These are phyloP conservation scores for Channa argus DNA, from an alignment of 2,113 vertebrate genomes.

Conservation along the genomic window DNA sequence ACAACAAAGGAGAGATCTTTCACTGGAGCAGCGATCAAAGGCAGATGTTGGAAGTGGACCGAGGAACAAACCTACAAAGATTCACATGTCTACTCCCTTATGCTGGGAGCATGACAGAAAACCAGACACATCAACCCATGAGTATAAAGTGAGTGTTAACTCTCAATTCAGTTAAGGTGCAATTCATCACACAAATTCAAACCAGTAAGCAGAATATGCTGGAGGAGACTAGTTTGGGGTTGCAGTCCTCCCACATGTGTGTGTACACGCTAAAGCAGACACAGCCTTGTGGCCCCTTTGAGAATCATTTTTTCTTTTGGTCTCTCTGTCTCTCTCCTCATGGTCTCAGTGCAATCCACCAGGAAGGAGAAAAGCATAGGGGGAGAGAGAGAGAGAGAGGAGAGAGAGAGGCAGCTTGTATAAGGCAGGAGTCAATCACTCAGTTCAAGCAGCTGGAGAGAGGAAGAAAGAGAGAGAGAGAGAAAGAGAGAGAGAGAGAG, in stretches of 20 bases:
- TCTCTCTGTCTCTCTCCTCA: slow-evolving; percentile 22
- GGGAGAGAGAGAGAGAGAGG: slow-evolving; percentile 17
- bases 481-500: slow-evolving; percentile 19
- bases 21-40: slow-evolving; percentile 17
- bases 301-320: slow-evolving; percentile 49
- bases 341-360: slow-evolving; percentile 46
- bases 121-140: not conserved
- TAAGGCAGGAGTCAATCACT: slow-evolving; percentile 46
- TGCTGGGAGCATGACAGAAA: slow-evolving; percentile 9
- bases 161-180: slow-evolving; percentile 5
- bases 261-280: slow-evolving; percentile 55
- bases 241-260: slow-evolving; percentile 51
- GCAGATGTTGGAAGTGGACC: slow-evolving; percentile 54
- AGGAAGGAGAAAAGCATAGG: slow-evolving; percentile 58
- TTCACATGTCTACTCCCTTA: slow-evolving; percentile 12
- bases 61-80: slow-evolving; percentile 12
- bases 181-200: slow-evolving; percentile 12
- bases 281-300: slow-evolving; percentile 47
- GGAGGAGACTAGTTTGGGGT: slow-evolving; percentile 33
- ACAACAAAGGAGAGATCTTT: slow-evolving; percentile 22
- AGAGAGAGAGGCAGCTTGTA: slow-evolving; percentile 24
- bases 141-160: not conserved
- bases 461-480: slow-evolving; percentile 15
- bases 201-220: slow-evolving; percentile 7
- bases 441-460: slow-evolving; percentile 5